Conservation (phyloP, 1,140 invertebrate genomes). For the Apis mellifera region DNA sequence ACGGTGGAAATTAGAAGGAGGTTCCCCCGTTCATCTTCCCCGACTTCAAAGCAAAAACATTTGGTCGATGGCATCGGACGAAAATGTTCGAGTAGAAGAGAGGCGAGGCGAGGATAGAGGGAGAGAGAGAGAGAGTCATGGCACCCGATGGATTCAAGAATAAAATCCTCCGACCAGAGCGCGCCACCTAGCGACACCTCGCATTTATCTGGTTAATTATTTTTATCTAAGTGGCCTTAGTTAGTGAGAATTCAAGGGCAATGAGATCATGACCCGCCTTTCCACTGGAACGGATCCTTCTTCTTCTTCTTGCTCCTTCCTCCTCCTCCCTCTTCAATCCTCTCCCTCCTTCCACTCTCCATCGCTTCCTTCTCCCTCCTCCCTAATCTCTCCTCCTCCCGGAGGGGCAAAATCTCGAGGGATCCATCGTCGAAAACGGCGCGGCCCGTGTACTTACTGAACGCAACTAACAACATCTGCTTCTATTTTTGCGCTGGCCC, state of each 20-base stretch:
- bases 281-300: not conserved
- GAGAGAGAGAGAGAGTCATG: not conserved
- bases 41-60: constrained; percentile 75
- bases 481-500: constrained; percentile 82
- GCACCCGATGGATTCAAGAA: constrained; percentile 37
- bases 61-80: constrained; percentile 38
- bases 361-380: constrained; percentile 6
- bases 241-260: constrained; percentile 80
- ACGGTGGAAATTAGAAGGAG: constrained; percentile 72
- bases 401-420: not conserved
- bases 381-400: constrained; percentile 7
- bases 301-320: not conserved
- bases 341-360: constrained; percentile 20
- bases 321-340: not conserved
- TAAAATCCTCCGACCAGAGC: constrained; percentile 54
- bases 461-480: constrained; percentile 79
- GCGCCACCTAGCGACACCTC: constrained; percentile 56
- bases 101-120: not conserved
- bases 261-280: constrained; percentile 73
- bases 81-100: not conserved
- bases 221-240: constrained; percentile 76
- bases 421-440: constrained; percentile 22
- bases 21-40: constrained; percentile 66
- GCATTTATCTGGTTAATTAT: constrained; percentile 78
- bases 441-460: constrained; percentile 61